Evolutionary conservation across 2,888 invertebrate genomes (phyloP).

Genomic region (Rhagonycha lutea): DNA sequence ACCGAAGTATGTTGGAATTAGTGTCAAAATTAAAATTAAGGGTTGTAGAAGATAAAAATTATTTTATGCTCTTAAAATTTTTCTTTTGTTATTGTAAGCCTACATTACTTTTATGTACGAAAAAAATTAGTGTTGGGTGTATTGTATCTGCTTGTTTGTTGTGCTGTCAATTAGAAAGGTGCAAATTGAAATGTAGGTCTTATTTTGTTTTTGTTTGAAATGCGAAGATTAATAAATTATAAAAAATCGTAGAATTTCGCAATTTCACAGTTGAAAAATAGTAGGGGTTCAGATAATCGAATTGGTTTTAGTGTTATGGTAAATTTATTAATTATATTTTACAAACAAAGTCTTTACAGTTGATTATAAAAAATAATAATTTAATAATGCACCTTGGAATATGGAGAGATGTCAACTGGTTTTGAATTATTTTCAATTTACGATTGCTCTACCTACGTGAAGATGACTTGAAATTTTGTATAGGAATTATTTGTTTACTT

Average conservation of each 20-base stretch:
- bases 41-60: not conserved
- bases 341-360: not conserved
- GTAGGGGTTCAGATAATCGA: not conserved
- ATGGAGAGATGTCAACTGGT: not conserved
- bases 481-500: constrained; percentile 28
- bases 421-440: not conserved
- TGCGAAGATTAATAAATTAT: too few species aligned
- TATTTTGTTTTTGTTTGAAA: too few species aligned
- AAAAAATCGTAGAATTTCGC: not conserved
- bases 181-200: too few species aligned
- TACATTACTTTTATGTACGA: not conserved
- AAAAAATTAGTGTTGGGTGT: not conserved
- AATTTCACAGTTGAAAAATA: not conserved
- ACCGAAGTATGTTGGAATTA: constrained; percentile 1
- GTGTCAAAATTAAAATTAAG: constrained; percentile 8
- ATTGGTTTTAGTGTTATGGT: not conserved
- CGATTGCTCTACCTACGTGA: constrained; percentile 23
- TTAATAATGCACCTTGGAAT: not conserved
- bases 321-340: not conserved
- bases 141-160: too few species aligned
- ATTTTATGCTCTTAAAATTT: not conserved
- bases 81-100: not conserved
- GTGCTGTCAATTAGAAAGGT: too few species aligned
- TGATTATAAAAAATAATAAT: not conserved
- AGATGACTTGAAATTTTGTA: constrained; percentile 26